Base-by-base conservation (phyloP, 2,797 vertebrate species). In the Melanotaenia trifasciata region DNA sequence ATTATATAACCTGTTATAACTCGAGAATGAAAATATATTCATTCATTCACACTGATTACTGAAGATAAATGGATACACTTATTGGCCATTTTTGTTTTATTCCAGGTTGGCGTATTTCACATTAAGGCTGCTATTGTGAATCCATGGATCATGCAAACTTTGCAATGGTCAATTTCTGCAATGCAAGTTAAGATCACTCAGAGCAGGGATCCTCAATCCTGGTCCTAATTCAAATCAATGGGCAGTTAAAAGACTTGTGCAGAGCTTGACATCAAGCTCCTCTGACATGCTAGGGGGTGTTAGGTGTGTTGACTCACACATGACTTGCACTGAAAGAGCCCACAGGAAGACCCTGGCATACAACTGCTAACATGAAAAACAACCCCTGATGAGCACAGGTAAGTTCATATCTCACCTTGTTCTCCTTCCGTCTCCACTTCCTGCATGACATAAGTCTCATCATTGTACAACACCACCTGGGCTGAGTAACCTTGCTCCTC, bases 371-470 rank as follows among this genome's bases (percentile, higher is more conserved):
- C 38, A 64, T 33, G 1, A 22, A 70, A 74, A 5, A 1, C 0
- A 26, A 14, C 24, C 9, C 58, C 22, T 33, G 14, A 22, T 57
- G 45, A 74, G 76, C 18, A 61, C 1, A 64, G 20, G 5, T 59
- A 16, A n/a, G 60, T 32, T 63, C n/a, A 1, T 12, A 20, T 68
- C 90, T 88, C 68, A 93, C 92, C 90, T 88, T 76, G 45, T n/a
- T 82, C 84, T 58, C 11, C 82, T 43, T 89, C 71, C 1, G 96
- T 96, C 90, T 97, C 96, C 91, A 97, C 94, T 91, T 97, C 96
- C 93, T 98, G 96, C 95, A 98, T 96, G 87, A 97, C 90, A 73
- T 95, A 96, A 9, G 94, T 95, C 84, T 96, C 95, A n/a, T 97
- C 96, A 47, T 96, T 95, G 54, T 95, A 97, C 84, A 97, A 94